Percentiles rank a stretch among this genome's conserved stretches.
phyloP scores from a whole-genome alignment of 2,113 vertebrate species.

The Percina caprodes region DNA sequence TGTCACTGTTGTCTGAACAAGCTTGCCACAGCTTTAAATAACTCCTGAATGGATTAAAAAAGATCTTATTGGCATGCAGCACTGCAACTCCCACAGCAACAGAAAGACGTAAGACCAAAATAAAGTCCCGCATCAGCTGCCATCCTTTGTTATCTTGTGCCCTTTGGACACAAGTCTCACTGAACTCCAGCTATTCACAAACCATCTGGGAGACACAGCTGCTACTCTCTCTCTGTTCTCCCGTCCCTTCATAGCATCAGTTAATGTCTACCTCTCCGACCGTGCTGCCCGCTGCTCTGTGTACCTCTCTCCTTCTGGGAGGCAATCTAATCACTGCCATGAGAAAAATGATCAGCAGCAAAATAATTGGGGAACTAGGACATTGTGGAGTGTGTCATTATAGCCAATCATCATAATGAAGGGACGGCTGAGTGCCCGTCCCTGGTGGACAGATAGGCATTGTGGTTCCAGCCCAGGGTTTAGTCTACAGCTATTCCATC shows the following conservation, averaged over 20 bases:
- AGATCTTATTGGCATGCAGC: constrained; percentile 30
- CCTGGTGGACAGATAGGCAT: constrained; percentile 64
- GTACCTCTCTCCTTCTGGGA: constrained; percentile 61
- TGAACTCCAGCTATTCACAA: constrained; percentile 42
- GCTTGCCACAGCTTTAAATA: constrained; percentile 34
- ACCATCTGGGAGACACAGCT: constrained; percentile 19
- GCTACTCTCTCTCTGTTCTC: background rate
- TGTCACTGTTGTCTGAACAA: constrained; percentile 6
- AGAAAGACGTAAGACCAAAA: constrained; percentile 12
- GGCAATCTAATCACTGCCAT: constrained; percentile 75
- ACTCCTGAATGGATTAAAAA: constrained; percentile 13
- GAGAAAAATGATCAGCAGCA: constrained; percentile 65
- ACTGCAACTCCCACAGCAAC: constrained; percentile 28
- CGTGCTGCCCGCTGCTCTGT: constrained; percentile 46
- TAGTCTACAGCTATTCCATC: constrained; percentile 61
- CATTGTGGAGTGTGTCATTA: constrained; percentile 75
- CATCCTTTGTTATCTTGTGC: constrained; percentile 47
- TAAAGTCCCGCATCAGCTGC: constrained; percentile 41
- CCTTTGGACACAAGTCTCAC: constrained; percentile 45
- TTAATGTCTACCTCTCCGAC: constrained; percentile 47
- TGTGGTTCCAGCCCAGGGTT: constrained; percentile 42
- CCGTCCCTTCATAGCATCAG: constrained; percentile 22
- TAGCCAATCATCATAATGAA: constrained; percentile 75
- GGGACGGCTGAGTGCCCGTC: constrained; percentile 60
- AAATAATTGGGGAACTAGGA: constrained; percentile 74